Evolutionary conservation across 1,140 invertebrate genomes (phyloP).

Genomic region (Monomorium pharaonis): DNA sequence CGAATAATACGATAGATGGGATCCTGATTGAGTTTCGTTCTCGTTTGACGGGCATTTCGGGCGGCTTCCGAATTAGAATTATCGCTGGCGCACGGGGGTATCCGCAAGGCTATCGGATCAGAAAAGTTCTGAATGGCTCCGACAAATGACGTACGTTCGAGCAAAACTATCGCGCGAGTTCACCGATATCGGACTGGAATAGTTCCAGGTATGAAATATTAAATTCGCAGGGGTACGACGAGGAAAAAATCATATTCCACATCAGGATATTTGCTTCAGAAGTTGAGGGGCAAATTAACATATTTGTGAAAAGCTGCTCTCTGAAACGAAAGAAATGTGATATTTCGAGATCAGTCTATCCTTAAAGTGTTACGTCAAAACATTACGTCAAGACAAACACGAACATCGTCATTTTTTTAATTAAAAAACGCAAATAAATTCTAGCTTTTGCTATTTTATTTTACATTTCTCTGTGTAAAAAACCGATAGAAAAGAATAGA

Average conservation of each 20-base stretch:
- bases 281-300: not conserved
- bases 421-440: not conserved
- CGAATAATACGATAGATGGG: constrained; percentile 54
- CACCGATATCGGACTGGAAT: no score
- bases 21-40: constrained; percentile 53
- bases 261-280: not conserved
- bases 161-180: not conserved
- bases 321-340: not conserved
- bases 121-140: constrained; percentile 9
- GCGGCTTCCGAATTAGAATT: constrained; percentile 18
- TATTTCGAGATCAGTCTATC: not conserved
- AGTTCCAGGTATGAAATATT: not conserved
- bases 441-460: not conserved
- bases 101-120: not conserved
- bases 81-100: not conserved
- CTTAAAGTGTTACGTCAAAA: not conserved
- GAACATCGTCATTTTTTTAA: not conserved
- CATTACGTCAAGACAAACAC: not conserved
- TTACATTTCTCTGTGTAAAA: not conserved
- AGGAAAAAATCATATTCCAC: not conserved
- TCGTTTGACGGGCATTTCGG: constrained; percentile 38
- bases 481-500: no score
- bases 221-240: not conserved
- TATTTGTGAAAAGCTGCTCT: not conserved
- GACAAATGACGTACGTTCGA: not conserved